Conservation (phyloP, 2,888 invertebrate genomes). For the Tricholauxania praeusta region DNA sequence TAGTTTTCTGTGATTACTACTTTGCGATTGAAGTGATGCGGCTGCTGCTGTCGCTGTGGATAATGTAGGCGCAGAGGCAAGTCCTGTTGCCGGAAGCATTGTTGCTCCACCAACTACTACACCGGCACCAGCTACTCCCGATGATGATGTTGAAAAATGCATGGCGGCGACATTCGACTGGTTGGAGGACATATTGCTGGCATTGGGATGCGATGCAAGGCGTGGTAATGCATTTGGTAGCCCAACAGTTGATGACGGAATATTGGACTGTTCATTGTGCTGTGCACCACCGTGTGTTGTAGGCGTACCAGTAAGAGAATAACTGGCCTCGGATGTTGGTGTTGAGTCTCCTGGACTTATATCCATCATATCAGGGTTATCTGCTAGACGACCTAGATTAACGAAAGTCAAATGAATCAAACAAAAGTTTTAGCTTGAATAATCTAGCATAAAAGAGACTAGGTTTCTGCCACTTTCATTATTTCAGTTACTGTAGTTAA, state of each 20-base stretch:
- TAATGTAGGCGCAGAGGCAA: constrained; percentile 54
- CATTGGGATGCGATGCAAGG: constrained; percentile 67
- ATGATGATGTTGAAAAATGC: constrained; percentile 54
- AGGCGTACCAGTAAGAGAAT: constrained; percentile 69
- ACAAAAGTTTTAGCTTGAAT: too few species aligned
- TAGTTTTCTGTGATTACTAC: constrained; percentile 51
- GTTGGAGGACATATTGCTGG: constrained; percentile 51
- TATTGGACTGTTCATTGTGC: constrained; percentile 53
- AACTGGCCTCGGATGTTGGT: constrained; percentile 85
- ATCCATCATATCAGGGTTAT: constrained; percentile 93
- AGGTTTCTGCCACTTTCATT: too few species aligned
- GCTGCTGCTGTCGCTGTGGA: constrained; percentile 44
- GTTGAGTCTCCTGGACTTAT: constrained; percentile 93
- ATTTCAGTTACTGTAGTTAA: too few species aligned
- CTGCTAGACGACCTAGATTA: constrained; percentile 63
- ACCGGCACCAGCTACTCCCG: constrained; percentile 43
- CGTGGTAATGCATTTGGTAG: constrained; percentile 72
- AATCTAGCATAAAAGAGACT: too few species aligned
- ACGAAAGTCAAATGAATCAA: neutral
- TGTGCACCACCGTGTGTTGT: constrained; percentile 56
- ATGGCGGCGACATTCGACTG: constrained; percentile 51
- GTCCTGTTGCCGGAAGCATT: constrained; percentile 60
- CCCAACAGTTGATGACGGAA: constrained; percentile 55
- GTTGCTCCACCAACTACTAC: constrained; percentile 60
- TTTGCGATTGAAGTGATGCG: constrained; percentile 28